Base-by-base conservation (phyloP, 2,888 invertebrate species). In the Willowsia nigromaculata region DNA sequence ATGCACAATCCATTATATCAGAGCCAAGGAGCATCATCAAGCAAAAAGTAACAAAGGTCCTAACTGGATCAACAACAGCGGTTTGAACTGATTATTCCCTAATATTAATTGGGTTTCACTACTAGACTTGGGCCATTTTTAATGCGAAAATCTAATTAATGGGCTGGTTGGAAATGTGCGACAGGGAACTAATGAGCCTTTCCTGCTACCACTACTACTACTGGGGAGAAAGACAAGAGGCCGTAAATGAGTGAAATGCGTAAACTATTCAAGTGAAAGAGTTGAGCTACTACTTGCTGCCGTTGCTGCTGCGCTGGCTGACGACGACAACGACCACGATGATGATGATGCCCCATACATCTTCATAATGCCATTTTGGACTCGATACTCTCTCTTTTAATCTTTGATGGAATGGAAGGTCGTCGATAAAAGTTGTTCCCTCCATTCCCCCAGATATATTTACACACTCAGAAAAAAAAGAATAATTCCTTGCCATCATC, bases 111-210 rank as follows among this genome's bases (percentile, higher is more conserved):
- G 88, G 81, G 88, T 88, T 88, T 88, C 88, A 4, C 37, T 9
- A 68, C 87, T 82, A 81, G 71, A 71, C 65, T 43, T 59, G 59
- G 76, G 82, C 88, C 43, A 81, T 88, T 88, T 87, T 88, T 88
- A 88, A 88, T 88, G 88, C 88, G 82, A 82, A 88, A 88, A 88
- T 88, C 88, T 88, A 88, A 88, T 88, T 88, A 88, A 88, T 88
- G 88, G 82, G 82, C 88, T 82, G 82, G 88, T 76, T 88, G 74
- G 87, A 87, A 86, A 80, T 87, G 86, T 65, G 88, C 88, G 88
- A 88, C 88, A 88, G 88, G 71, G 74, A 88, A 88, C 88, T 88
- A 88, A 88, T 88, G 88, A 88, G 88, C 88, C 88, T 81, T 87
- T 88, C 88, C 88, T 65, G 33, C 37, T 47, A 1, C 27, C 27